A percentile compares a stretch with the other conserved stretches of the same genome.
Conservation (phyloP, 2,113 vertebrate species). For the Scopus umbretta region DNA sequence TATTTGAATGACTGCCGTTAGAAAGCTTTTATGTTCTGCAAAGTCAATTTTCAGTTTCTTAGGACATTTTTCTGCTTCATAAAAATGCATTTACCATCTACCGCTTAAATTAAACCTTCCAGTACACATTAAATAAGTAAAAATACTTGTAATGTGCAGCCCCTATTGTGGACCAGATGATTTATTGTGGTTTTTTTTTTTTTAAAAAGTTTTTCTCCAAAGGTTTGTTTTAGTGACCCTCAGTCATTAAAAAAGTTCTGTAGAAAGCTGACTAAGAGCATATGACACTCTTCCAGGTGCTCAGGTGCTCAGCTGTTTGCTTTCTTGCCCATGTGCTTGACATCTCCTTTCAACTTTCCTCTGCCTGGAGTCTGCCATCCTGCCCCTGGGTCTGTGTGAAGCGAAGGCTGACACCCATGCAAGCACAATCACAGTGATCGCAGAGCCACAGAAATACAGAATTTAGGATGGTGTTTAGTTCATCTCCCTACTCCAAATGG, state of each 20-base stretch:
- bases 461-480: neutral
- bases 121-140: neutral
- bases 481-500: neutral
- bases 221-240: neutral
- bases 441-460: neutral
- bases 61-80: neutral
- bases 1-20: neutral
- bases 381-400: no score
- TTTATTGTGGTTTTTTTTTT: neutral
- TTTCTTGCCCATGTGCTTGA: neutral
- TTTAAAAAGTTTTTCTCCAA: neutral
- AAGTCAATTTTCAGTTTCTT: neutral
- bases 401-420: neutral
- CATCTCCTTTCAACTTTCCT: neutral
- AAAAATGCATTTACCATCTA: neutral
- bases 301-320: rapidly evolving
- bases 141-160: neutral
- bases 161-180: neutral
- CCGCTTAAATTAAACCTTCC: neutral
- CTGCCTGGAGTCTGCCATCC: neutral
- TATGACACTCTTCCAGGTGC: neutral
- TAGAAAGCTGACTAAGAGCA: neutral
- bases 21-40: neutral
- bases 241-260: neutral
- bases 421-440: neutral